A percentile compares a stretch with the other conserved stretches of the same genome.
Conservation (phyloP, 2,888 invertebrate genomes). For the Cephus spinipes region DNA sequence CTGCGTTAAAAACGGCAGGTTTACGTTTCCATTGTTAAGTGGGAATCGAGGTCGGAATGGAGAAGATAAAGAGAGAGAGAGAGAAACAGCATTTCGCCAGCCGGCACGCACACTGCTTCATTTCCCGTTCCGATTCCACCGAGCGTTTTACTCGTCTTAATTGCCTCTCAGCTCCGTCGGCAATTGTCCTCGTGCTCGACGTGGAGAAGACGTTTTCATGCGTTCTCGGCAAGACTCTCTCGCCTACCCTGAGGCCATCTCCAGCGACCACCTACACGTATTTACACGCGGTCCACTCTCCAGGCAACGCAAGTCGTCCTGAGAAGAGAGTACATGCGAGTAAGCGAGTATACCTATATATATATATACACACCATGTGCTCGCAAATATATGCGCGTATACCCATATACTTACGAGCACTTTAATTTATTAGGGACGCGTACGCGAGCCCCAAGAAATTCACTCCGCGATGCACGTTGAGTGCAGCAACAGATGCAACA, state of each 20-base stretch:
- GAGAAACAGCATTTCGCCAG: neutral
- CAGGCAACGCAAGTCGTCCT: neutral
- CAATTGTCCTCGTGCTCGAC: neutral
- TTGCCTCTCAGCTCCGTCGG: neutral
- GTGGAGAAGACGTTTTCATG: neutral
- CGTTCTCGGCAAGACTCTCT: neutral
- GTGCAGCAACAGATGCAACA: constrained; percentile 50
- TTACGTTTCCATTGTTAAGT: neutral
- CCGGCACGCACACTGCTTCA: neutral
- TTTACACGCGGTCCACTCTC: neutral
- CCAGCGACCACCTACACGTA: neutral
- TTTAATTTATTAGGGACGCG: constrained; percentile 39
- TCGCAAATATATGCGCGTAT: neutral
- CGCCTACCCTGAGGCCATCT: neutral
- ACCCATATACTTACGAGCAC: constrained; percentile 31
- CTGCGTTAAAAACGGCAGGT: neutral
- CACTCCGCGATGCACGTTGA: constrained; percentile 16
- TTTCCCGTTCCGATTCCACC: neutral
- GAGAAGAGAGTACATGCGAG: neutral
- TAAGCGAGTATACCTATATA: neutral
- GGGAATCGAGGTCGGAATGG: neutral
- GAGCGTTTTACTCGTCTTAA: neutral
- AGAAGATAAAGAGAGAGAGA: neutral
- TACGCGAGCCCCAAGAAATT: constrained; percentile 7
- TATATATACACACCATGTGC: constrained; percentile 6